A percentile compares a stretch with the other conserved stretches of the same genome.
Evolutionary conservation across 2,888 invertebrate species (phyloP).

Genomic region (Dasypogon diadema): DNA sequence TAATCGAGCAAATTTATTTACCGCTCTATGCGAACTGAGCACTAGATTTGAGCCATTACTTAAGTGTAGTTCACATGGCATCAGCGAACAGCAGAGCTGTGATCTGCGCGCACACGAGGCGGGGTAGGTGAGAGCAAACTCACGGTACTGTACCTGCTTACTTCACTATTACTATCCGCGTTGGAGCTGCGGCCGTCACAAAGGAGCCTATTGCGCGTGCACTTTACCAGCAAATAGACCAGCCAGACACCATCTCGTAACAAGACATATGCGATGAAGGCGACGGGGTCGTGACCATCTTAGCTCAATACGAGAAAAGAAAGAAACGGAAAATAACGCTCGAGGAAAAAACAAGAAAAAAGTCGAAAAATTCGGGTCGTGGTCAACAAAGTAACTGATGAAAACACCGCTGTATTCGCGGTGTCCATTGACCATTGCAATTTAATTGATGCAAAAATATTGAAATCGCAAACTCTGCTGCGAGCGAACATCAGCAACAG

Average conservation of each 20-base stretch:
- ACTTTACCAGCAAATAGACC: slow-evolving; percentile 11
- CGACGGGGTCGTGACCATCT: slow-evolving; percentile 18
- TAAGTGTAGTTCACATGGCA: slow-evolving; percentile 11
- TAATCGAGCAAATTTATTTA: slow-evolving; percentile 42
- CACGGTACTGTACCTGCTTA: neutral
- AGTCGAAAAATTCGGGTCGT: slow-evolving; percentile 39
- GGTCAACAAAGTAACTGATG: slow-evolving; percentile 22
- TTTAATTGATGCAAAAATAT: slow-evolving; percentile 38
- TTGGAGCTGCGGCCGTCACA: neutral
- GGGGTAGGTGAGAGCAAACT: slow-evolving; percentile 8
- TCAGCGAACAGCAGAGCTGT: neutral
- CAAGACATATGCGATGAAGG: neutral
- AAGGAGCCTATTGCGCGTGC: slow-evolving; percentile 10
- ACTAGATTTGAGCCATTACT: neutral
- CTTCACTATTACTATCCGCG: neutral
- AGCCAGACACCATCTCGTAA: neutral
- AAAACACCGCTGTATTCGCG: slow-evolving; percentile 11
- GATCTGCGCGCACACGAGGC: neutral
- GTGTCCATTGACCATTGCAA: slow-evolving; percentile 43
- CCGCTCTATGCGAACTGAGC: slow-evolving; percentile 17
- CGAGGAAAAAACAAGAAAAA: slow-evolving; percentile 8
- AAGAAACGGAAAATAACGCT: slow-evolving; percentile 13
- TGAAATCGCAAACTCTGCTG: slow-evolving; percentile 5
- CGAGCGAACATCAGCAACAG: slow-evolving; percentile 9
- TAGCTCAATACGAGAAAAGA: neutral